Percentiles rank a stretch among this genome's conserved stretches.
These are phyloP conservation scores for Dasyornis broadbenti DNA, from an alignment of 2,113 vertebrate genomes.

Conservation along the genomic window DNA sequence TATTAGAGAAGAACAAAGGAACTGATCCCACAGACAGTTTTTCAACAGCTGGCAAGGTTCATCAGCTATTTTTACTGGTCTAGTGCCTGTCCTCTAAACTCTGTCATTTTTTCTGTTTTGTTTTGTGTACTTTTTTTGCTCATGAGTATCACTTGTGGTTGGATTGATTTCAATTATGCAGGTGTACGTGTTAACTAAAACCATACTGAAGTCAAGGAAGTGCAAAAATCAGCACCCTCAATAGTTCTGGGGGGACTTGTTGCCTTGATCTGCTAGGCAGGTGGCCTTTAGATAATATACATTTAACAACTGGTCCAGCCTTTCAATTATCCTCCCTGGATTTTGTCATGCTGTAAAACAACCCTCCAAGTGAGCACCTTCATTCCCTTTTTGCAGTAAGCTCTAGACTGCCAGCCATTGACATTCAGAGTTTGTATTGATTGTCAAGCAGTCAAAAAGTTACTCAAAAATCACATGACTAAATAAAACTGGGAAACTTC, in stretches of 20 bases:
- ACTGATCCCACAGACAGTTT: constrained; percentile 46
- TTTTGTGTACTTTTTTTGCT: not conserved
- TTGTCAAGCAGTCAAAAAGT: not conserved
- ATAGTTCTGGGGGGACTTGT: not conserved
- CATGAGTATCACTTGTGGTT: constrained; percentile 7
- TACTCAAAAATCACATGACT: not conserved
- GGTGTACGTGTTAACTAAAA: constrained; percentile 53
- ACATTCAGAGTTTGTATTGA: not conserved
- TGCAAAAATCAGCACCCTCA: constrained; percentile 45
- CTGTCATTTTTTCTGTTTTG: constrained; percentile 18
- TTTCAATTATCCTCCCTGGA: not conserved
- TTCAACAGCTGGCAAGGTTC: constrained; percentile 60
- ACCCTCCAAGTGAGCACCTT: not conserved
- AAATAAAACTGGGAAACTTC: not conserved
- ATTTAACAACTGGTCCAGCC: constrained; percentile 25
- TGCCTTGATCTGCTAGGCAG: constrained; percentile 44
- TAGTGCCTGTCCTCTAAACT: constrained; percentile 15
- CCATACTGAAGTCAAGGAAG: constrained; percentile 46
- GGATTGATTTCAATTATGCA: constrained; percentile 51
- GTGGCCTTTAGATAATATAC: constrained; percentile 20
- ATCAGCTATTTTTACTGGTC: constrained; percentile 55
- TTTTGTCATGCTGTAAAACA: constrained; percentile 9
- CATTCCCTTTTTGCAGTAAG: not conserved
- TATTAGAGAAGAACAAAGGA: constrained; percentile 67
- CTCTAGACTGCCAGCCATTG: not conserved